Base-by-base conservation (phyloP, 2,888 invertebrate species). In the Lordiphosa andalusiaca region DNA sequence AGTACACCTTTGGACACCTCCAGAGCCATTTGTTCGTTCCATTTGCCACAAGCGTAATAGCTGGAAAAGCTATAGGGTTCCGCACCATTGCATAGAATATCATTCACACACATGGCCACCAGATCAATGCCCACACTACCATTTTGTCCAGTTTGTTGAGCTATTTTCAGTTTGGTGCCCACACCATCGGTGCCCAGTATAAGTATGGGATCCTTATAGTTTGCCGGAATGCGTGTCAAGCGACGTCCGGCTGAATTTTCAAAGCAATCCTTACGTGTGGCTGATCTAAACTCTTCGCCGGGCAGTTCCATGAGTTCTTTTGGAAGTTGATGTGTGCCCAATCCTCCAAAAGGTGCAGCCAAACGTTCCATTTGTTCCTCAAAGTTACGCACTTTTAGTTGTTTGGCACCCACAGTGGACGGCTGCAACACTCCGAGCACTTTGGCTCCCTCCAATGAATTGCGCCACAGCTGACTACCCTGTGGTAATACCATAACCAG, bases 81-180 rank as follows among this genome's bases (percentile, higher is more conserved):
- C 0, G 98, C 99, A 4, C 98, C 98, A 82, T 98, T 97, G 68
- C 97, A 97, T 33, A 99, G 91, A 44, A 99, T 94, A 89, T 99
- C 99, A 90, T 99, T 99, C 5, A 96, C 98, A 87, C 98, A 99
- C 99, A 99, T 99, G 7, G 98, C 99, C 2, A 99, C 99, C 60
- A 99, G 91, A 90, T 99, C 99, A 59, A 96, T 93, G 35, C 99
- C 99, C 63, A 99, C 93, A 0, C 95, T 94, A 64, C 92, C 90
- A 89, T 98, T 96, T 9, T 93, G 91, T 52, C 93, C 92, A 66
- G 92, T 93, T 73, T 92, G 92, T 88, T 97, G 95, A 0, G 98
- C 98, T 64, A 96, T 92, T 93, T 96, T 96, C 7, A 99, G 92
- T 89, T 99, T 99, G 0, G 98, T 98, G 49, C 99, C 99, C 13